Evolutionary conservation across 2,888 invertebrate species (phyloP).

Genomic region (Notocelia uddmanniana): DNA sequence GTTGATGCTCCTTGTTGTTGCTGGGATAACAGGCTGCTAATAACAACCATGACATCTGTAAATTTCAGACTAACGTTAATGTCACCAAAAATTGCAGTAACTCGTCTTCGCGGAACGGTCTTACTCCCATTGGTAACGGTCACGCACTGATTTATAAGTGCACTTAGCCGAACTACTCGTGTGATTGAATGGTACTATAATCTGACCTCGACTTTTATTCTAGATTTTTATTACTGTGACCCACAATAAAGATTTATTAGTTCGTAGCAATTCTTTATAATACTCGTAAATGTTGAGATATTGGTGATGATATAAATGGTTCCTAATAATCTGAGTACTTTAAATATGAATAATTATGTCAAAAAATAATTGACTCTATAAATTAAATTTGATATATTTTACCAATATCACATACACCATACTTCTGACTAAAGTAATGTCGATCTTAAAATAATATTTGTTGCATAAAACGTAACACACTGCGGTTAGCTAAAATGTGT

Average conservation of each 20-base stretch:
- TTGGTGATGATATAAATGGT: background rate
- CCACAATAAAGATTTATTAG: slow-evolving; percentile 16
- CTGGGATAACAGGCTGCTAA: background rate
- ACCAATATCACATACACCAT: too few species aligned
- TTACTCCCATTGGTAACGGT: slow-evolving; percentile 30
- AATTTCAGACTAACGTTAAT: background rate
- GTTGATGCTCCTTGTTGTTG: background rate
- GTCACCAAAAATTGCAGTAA: slow-evolving; percentile 21
- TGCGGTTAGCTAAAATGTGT: too few species aligned
- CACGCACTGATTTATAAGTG: slow-evolving; percentile 45
- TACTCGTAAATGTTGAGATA: background rate
- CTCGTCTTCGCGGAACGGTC: slow-evolving; percentile 7
- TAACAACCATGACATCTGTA: background rate
- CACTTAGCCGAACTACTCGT: slow-evolving; percentile 40
- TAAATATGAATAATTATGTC: background rate
- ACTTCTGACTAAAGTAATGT: too few species aligned
- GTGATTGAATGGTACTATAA: slow-evolving; percentile 45
- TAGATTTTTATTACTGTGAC: slow-evolving; percentile 21
- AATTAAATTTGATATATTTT: too few species aligned
- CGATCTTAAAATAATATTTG: too few species aligned
- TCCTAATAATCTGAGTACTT: background rate
- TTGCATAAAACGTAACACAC: too few species aligned
- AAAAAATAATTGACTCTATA: too few species aligned
- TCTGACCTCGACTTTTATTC: slow-evolving; percentile 37
- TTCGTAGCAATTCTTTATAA: background rate